Evolutionary conservation across 2,888 invertebrate species (phyloP).

Genomic region (Amblyjoppa fuscipennis): DNA sequence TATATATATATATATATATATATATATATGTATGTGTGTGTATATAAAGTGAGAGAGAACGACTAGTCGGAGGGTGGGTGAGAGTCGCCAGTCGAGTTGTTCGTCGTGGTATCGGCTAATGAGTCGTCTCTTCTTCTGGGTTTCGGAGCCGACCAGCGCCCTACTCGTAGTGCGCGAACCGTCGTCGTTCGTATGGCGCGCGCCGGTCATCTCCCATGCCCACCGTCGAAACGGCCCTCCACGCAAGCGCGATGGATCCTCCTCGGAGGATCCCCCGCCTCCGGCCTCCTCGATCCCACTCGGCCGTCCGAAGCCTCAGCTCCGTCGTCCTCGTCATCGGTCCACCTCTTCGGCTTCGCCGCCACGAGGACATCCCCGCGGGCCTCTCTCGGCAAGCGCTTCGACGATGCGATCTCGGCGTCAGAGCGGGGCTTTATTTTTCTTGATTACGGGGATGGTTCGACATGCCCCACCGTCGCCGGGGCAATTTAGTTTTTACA

Average conservation of each 20-base stretch:
- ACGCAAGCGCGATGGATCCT: constrained; percentile 82
- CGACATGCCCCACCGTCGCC: background rate
- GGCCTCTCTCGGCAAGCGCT: constrained; percentile 50
- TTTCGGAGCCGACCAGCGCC: constrained; percentile 86
- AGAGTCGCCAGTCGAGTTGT: constrained; percentile 70
- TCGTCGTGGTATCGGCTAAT: constrained; percentile 72
- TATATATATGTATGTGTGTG: background rate
- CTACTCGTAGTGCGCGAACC: constrained; percentile 87
- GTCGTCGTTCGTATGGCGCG: constrained; percentile 88
- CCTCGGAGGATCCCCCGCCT: constrained; percentile 27
- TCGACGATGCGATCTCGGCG: constrained; percentile 54
- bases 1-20: constrained; percentile 51
- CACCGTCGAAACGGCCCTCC: constrained; percentile 80
- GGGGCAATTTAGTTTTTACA: background rate
- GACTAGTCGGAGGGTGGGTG: constrained; percentile 69
- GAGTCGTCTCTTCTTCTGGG: constrained; percentile 76
- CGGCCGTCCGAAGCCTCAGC: background rate
- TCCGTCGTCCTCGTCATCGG: constrained; percentile 55
- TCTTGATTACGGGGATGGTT: background rate
- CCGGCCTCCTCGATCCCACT: background rate
- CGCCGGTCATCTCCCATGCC: constrained; percentile 85
- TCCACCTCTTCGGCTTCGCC: constrained; percentile 12
- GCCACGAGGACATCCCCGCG: constrained; percentile 57
- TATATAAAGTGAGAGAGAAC: constrained; percentile 49
- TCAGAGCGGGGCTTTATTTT: constrained; percentile 46